A percentile compares a stretch with the other conserved stretches of the same genome.
phyloP scores from a whole-genome alignment of 1,140 invertebrate genomes.

The Bombus superbus region DNA sequence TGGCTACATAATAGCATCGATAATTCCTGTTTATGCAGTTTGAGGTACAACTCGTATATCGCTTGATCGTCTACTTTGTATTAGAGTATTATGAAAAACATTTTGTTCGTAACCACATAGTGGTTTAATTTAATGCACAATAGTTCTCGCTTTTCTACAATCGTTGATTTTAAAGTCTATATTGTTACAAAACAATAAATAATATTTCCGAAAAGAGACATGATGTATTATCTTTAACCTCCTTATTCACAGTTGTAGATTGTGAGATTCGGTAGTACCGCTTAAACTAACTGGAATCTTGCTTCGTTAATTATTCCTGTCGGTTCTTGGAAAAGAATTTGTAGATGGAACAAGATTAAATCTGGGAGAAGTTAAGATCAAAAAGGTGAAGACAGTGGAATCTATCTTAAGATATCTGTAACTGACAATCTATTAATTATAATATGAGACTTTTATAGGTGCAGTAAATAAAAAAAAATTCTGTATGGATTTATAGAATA shows the following conservation, averaged over 20 bases:
- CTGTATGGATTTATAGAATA: too few species aligned
- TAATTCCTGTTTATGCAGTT: constrained; percentile 15
- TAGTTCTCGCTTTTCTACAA: constrained; percentile 40
- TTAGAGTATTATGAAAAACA: constrained; percentile 17
- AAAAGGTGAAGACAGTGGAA: neutral
- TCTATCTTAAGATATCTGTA: neutral
- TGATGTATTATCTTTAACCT: neutral
- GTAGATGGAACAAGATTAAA: neutral
- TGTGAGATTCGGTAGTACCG: neutral
- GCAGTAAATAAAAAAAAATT: too few species aligned
- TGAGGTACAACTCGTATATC: neutral
- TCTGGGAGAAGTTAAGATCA: neutral
- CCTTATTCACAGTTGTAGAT: neutral
- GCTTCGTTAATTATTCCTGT: neutral
- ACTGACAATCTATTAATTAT: neutral
- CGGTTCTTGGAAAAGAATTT: neutral
- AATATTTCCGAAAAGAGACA: neutral
- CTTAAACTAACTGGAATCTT: neutral
- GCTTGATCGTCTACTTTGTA: neutral
- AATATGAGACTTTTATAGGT: neutral
- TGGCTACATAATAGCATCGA: constrained; percentile 3
- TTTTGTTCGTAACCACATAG: constrained; percentile 27
- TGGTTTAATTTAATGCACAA: constrained; percentile 53
- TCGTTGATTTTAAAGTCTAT: constrained; percentile 54
- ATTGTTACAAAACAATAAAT: constrained; percentile 39